Percentiles rank a stretch among this genome's conserved stretches.
Conservation (phyloP, 2,888 invertebrate species). For the Rotaria macrura region DNA sequence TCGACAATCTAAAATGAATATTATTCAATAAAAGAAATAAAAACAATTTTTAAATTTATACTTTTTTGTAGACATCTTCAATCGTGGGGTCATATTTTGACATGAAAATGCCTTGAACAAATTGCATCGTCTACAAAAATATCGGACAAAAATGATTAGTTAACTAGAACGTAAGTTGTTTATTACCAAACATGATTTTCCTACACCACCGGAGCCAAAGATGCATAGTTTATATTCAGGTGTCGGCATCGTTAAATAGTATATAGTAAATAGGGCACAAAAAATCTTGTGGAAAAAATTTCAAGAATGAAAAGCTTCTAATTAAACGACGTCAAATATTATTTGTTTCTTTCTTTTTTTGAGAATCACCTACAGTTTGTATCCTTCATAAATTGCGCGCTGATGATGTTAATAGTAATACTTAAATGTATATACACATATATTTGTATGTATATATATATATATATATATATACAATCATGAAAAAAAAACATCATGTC, state of each 20-base stretch:
- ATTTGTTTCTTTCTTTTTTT: neutral
- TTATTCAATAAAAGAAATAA: neutral
- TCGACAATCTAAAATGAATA: conserved; percentile 56
- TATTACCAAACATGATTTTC: neutral
- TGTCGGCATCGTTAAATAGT: neutral
- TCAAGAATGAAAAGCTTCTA: neutral
- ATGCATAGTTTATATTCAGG: neutral
- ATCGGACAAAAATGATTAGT: neutral
- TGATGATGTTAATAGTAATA: neutral
- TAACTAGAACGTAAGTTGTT: neutral
- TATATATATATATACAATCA: neutral
- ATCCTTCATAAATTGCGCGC: neutral
- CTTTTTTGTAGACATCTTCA: conserved; percentile 68
- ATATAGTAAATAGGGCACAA: no score
- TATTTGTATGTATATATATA: neutral
- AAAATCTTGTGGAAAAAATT: neutral
- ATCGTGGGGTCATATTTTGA: conserved; percentile 99
- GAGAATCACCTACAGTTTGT: neutral
- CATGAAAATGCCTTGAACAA: conserved; percentile 97
- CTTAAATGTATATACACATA: neutral
- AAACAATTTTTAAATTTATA: neutral
- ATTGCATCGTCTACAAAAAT: conserved; percentile 66
- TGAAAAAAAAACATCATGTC: neutral
- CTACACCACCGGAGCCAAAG: neutral
- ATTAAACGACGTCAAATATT: neutral